phyloP scores from a whole-genome alignment of 2,113 vertebrate genomes.

The Orthonyx spaldingii region DNA sequence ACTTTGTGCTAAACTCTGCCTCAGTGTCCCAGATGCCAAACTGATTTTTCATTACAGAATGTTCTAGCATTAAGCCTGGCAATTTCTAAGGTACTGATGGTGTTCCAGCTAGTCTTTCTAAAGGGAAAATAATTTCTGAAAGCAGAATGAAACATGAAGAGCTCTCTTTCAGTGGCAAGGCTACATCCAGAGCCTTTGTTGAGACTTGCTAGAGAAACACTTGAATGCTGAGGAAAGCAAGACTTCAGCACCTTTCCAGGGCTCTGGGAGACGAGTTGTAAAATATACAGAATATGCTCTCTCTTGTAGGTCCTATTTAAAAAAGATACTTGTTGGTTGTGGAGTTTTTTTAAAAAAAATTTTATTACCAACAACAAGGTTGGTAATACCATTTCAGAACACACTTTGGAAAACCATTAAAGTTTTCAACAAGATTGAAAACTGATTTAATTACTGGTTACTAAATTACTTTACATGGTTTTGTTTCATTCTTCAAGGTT shows the following conservation, averaged over 20 bases:
- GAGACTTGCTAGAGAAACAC: background rate
- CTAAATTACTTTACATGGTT: background rate
- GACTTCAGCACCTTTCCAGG: background rate
- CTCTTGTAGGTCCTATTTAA: background rate
- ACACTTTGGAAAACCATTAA: background rate
- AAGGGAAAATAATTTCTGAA: background rate
- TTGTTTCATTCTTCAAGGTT: background rate
- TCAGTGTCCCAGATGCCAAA: background rate
- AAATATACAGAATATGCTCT: background rate
- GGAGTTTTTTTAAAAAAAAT: background rate
- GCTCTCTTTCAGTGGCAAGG: background rate
- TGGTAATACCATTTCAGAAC: background rate
- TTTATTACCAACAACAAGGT: background rate
- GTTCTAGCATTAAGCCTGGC: background rate
- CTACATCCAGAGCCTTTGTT: background rate
- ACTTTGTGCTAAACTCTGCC: background rate
- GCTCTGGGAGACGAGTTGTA: background rate
- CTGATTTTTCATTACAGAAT: background rate
- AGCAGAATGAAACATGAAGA: background rate
- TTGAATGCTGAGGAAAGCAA: background rate
- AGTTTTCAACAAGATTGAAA: background rate
- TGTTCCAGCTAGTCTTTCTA: background rate
- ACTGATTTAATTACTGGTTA: background rate
- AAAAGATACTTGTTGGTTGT: background rate
- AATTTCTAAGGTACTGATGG: background rate